Evolutionary conservation across 2,113 vertebrate species (phyloP), one percentile per base, ranked within the genome.

Genomic region (Pseudorasbora parva): DNA sequence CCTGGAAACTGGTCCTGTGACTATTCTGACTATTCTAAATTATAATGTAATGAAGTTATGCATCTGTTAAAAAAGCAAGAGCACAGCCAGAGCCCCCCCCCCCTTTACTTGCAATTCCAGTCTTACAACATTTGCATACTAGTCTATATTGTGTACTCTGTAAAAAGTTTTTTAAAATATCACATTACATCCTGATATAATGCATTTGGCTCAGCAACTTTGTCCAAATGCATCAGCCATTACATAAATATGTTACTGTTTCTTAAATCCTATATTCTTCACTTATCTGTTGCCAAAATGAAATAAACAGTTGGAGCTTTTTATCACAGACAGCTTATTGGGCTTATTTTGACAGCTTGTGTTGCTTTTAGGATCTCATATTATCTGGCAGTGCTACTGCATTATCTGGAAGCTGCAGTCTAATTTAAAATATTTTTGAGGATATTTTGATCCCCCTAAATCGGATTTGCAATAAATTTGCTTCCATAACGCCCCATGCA

Each of bases 331-430:
- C 79, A 81, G 79, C 27, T 81, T 81, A 51, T 68, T 81, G 62
- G 79, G 64, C 27, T 81, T 81, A 81, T 81, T 69, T 23, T 81
- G 79, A 81, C 79, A 66, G 59, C 78, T 80, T 80, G 78, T 64
- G 43, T 51, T 66, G 60, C 57, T 66, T 78, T 78, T 62, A 78
- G 41, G 76, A 62, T 45, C 76, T 66, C 43, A n/a, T 51, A n/a
- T 69, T 69, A 56, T 81, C 79, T 81, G 79, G 79, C 79, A 69
- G 2, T 12, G 30, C 30, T 54, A 56, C 25, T 81, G 19, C 10
- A 54, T 51, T n/a, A n/a, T n/a, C 25, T 33, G 25, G 27, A 49
- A 81, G 37, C 23, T 45, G 59, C 2, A 2, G 10, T 30, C 23
- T 47, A 49, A 66, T 79, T 79, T 4, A 37, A 37, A 37, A 37